A percentile compares a stretch with the other conserved stretches of the same genome.
Evolutionary conservation across 1,140 invertebrate genomes (phyloP).

Genomic region (Whitmania pigra): DNA sequence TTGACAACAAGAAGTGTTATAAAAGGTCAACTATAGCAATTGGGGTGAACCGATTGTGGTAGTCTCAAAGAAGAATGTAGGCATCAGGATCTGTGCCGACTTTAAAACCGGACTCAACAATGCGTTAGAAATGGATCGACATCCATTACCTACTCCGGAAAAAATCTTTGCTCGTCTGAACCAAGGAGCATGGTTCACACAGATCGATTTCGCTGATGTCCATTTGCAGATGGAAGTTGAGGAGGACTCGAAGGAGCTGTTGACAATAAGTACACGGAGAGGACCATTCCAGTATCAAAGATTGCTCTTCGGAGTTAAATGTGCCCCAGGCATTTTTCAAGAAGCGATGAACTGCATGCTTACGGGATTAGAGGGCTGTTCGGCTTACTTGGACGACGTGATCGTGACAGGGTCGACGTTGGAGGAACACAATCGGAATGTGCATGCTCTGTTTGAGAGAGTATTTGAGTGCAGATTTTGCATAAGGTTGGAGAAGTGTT

Average conservation of each 20-base stretch:
- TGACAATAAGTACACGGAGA: too few relatives aligned
- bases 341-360: constrained; percentile 38
- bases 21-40: too few relatives aligned
- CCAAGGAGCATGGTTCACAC: too few relatives aligned
- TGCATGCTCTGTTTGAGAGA: constrained; percentile 9
- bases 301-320: constrained; percentile 39
- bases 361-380: constrained; percentile 21
- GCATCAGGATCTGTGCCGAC: too few relatives aligned
- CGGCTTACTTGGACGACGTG: constrained; percentile 25
- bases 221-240: constrained; percentile 33
- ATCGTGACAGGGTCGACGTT: constrained; percentile 24
- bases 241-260: constrained; percentile 23
- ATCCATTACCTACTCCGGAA: neutral
- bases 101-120: too few relatives aligned
- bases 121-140: too few relatives aligned
- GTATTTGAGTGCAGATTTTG: constrained; percentile 14
- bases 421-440: constrained; percentile 21
- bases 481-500: constrained; percentile 14
- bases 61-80: too few relatives aligned
- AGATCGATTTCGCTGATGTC: too few relatives aligned
- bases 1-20: too few relatives aligned
- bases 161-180: constrained; percentile 30
- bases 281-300: too few relatives aligned
- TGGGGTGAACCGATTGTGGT: too few relatives aligned
- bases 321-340: constrained; percentile 44